phyloP scores from a whole-genome alignment of 2,888 invertebrate species.

The Hydraecia micacea region DNA sequence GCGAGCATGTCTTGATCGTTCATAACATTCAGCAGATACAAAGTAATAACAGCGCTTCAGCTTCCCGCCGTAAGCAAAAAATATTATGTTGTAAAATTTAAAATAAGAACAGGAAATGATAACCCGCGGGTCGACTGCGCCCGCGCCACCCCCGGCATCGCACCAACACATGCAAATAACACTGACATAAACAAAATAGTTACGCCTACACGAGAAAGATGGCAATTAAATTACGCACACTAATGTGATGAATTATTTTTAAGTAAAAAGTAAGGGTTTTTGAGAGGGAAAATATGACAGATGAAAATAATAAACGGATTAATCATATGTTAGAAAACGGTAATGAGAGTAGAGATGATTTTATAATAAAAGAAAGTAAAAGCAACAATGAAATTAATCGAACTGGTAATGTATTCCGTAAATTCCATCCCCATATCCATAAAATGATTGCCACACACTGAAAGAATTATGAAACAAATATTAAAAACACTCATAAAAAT shows the following conservation, averaged over 20 bases:
- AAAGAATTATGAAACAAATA: constrained; percentile 38
- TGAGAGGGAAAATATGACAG: not conserved
- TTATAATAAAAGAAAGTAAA: not conserved
- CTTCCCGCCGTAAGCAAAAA: constrained; percentile 81
- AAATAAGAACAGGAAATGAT: constrained; percentile 90
- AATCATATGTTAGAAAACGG: not conserved
- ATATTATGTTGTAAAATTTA: constrained; percentile 87
- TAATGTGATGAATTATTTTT: constrained; percentile 21
- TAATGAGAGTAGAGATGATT: not conserved
- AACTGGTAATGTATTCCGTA: not conserved
- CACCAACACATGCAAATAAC: constrained; percentile 74
- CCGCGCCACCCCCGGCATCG: constrained; percentile 75
- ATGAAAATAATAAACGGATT: not conserved
- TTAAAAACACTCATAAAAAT: constrained; percentile 53
- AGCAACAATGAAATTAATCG: not conserved
- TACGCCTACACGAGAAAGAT: constrained; percentile 66
- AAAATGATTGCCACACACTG: constrained; percentile 38
- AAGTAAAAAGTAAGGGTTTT: not conserved
- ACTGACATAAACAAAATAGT: constrained; percentile 62
- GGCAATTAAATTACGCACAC: constrained; percentile 69
- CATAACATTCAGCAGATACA: constrained; percentile 45
- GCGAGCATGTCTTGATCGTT: constrained; percentile 2
- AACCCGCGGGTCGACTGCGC: constrained; percentile 87
- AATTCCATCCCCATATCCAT: not conserved
- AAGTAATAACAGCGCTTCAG: constrained; percentile 73